phyloP scores from a whole-genome alignment of 2,888 invertebrate genomes.

The Reticulitermes lucifugus region DNA sequence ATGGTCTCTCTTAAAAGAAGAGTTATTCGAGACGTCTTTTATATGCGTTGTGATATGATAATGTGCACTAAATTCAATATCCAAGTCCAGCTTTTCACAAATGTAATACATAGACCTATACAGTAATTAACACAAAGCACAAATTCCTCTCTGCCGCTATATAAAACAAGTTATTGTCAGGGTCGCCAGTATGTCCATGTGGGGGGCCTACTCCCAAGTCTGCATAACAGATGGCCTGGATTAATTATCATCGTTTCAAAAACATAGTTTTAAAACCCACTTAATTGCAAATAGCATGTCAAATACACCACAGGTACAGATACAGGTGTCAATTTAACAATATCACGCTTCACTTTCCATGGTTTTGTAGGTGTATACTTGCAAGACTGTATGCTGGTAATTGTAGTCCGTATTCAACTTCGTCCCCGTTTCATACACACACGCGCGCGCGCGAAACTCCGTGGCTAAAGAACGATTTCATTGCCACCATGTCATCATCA shows the following conservation, averaged over 20 bases:
- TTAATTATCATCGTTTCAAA: conserved; percentile 6
- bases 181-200: conserved; percentile 13
- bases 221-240: conserved; percentile 10
- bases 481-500: background rate
- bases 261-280: background rate
- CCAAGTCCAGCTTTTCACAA: background rate
- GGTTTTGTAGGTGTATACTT: background rate
- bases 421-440: background rate
- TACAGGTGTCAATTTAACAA: background rate
- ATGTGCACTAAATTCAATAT: background rate
- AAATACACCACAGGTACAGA: background rate
- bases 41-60: background rate
- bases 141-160: background rate
- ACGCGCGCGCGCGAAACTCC: too few relatives aligned
- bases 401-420: background rate
- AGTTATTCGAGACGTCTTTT: background rate
- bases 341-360: background rate
- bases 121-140: background rate
- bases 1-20: too few relatives aligned
- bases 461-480: background rate
- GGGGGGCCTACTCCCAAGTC: conserved; percentile 19
- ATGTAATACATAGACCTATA: background rate
- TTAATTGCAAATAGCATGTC: background rate
- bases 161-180: conserved; percentile 21
- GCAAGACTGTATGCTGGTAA: background rate